These are phyloP conservation scores for Belgica antarctica DNA, from an alignment of 2,888 invertebrate species.

Conservation along the genomic window DNA sequence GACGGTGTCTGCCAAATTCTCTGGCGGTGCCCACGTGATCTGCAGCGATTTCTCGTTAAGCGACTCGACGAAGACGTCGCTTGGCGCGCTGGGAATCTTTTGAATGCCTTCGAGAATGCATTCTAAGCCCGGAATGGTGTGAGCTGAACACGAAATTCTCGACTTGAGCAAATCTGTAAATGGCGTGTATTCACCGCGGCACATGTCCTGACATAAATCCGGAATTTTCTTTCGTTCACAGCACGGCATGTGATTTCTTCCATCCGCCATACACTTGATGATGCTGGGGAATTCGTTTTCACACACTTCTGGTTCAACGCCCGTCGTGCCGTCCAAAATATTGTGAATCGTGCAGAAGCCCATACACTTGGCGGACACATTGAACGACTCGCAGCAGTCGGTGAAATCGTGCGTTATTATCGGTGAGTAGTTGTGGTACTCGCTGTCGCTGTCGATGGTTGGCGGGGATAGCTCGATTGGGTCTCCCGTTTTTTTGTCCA, in stretches of 20 bases:
- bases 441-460: slow-evolving; percentile 46
- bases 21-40: slow-evolving; percentile 69
- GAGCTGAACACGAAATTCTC: slow-evolving; percentile 79
- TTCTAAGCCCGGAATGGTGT: slow-evolving; percentile 76
- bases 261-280: slow-evolving; percentile 76
- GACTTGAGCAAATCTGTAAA: slow-evolving; percentile 81
- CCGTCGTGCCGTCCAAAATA: slow-evolving; percentile 71
- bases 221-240: slow-evolving; percentile 78
- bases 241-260: slow-evolving; percentile 81
- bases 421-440: slow-evolving; percentile 49
- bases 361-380: slow-evolving; percentile 69
- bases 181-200: slow-evolving; percentile 79
- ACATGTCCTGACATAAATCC: slow-evolving; percentile 81
- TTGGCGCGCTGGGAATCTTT: slow-evolving; percentile 69
- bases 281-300: slow-evolving; percentile 78
- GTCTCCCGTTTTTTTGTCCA: not conserved
- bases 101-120: slow-evolving; percentile 78
- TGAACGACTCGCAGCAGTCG: slow-evolving; percentile 69
- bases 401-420: slow-evolving; percentile 73
- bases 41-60: slow-evolving; percentile 69
- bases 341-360: slow-evolving; percentile 82
- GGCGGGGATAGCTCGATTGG: slow-evolving; percentile 31
- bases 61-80: slow-evolving; percentile 69
- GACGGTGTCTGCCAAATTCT: slow-evolving; percentile 63
- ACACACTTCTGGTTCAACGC: slow-evolving; percentile 76